Conservation (phyloP, 2,797 vertebrate genomes). For the Botia almorhae region DNA sequence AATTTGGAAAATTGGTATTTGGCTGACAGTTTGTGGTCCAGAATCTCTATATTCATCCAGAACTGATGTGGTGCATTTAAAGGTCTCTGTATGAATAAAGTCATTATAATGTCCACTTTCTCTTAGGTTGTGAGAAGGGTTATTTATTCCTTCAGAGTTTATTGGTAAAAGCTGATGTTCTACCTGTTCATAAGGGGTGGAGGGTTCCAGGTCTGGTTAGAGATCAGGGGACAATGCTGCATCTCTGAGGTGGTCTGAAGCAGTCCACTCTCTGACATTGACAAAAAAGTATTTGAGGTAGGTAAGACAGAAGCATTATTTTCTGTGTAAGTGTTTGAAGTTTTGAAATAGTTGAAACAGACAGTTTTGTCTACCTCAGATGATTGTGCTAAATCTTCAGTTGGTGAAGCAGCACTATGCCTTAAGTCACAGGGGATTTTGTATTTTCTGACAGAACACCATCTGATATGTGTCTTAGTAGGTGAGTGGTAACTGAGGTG, state of each 20-base stretch:
- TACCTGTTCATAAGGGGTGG: constrained; percentile 9
- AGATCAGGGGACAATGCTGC: constrained; percentile 9
- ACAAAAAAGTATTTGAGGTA: constrained; percentile 13
- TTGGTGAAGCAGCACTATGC: constrained; percentile 50
- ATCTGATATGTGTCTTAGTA: constrained; percentile 43
- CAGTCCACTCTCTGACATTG: constrained; percentile 12
- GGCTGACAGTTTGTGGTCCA: constrained; percentile 21
- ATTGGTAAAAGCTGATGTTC: constrained; percentile 17
- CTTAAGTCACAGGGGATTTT: constrained; percentile 57
- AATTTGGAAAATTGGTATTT: constrained; percentile 52
- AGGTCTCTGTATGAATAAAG: neutral
- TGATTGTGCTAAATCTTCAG: constrained; percentile 31
- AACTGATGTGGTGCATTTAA: neutral
- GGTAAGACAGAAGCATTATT: constrained; percentile 40
- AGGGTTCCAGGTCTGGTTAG: constrained; percentile 19
- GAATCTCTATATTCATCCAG: constrained; percentile 19
- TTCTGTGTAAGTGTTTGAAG: constrained; percentile 39
- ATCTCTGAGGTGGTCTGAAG: constrained; percentile 23
- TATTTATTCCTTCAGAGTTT: constrained; percentile 4
- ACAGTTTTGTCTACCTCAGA: constrained; percentile 4
- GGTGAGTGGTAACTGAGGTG: constrained; percentile 57
- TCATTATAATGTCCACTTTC: constrained; percentile 5
- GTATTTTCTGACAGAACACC: constrained; percentile 55
- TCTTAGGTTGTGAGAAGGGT: constrained; percentile 2
- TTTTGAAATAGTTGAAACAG: constrained; percentile 30